Base-by-base conservation (phyloP, 30 jellyfish, hydroid and myxozoan species). In the Cassiopea andromeda region DNA sequence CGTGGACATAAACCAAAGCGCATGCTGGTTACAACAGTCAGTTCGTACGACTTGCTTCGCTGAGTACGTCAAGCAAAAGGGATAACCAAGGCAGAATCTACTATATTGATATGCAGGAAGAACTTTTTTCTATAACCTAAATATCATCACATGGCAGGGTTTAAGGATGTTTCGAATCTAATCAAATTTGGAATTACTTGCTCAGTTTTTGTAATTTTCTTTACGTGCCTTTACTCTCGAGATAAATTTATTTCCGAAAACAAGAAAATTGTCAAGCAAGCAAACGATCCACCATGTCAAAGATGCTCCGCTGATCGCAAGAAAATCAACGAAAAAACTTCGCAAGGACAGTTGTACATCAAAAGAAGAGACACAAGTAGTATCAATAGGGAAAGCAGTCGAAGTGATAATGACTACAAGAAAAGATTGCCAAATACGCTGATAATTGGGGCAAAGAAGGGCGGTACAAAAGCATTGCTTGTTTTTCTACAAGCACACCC, bases 391-490 rank as follows among this genome's bases (percentile, higher is more conserved):
- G 75, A 19, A 5, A 27, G 38, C 38, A 3, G 8, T 66, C 43
- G 7, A 15, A 70, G 44, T 45, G 64, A 58, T 7, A 73, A 50
- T 15, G 49, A 72, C 1, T 84, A 60, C 44, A 68, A 59, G 75
- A 82, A 78, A 70, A 69, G 98, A 38, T 73, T 88, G 44, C 99
- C 99, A 9, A 72, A 86, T 5, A 97, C 92, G 7, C 79, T 96
- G 43, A 96, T 96, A 17, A 94, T 89, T 58, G 99, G 99, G 1
- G 97, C 90, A 57, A 96, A 96, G 83, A 96, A 96, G 72, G 89
- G 97, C 15, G 99, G 99, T 4, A 96, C 99, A 44, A 89, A 93
- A 72, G 97, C 99, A 12, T 87, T 96, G 45, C 92, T 92, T 1
- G 85, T 97, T n/a, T 96, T 96, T 85, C 92, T 96, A 15, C 70